Conservation (phyloP, 1,140 invertebrate genomes). For the Frieseomelitta varia region DNA sequence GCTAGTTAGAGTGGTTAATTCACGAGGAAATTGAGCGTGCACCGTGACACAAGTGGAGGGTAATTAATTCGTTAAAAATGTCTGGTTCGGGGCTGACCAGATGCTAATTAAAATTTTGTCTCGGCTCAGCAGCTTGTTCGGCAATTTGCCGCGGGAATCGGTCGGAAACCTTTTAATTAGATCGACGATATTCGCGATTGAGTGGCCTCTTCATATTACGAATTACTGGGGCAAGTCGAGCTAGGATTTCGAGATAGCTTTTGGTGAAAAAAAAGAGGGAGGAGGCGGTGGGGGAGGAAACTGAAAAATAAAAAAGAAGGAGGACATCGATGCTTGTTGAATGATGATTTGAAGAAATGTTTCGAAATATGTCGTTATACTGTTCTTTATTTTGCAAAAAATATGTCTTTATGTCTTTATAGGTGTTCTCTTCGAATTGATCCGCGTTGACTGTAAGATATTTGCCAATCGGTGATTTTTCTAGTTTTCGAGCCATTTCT, state of each 20-base stretch:
- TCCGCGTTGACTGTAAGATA: no score
- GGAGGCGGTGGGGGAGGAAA: no score
- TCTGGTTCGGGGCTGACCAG: conserved; percentile 14
- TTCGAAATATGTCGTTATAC: background rate
- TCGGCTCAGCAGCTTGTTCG: conserved; percentile 10
- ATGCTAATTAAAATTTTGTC: conserved; percentile 48
- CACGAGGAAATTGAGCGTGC: conserved; percentile 35
- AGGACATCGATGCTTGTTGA: no score
- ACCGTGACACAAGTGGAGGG: conserved; percentile 28
- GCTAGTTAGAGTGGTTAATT: conserved; percentile 19
- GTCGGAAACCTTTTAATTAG: conserved; percentile 24
- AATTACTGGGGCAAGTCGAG: background rate
- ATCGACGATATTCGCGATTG: conserved; percentile 8
- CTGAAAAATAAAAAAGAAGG: background rate
- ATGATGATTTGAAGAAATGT: background rate
- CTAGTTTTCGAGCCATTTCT: no score
- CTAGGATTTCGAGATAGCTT: background rate
- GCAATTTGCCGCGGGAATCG: conserved; percentile 22
- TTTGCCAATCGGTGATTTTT: no score
- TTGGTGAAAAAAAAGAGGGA: background rate
- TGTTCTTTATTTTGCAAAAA: no score
- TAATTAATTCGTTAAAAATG: conserved; percentile 49
- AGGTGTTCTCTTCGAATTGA: no score
- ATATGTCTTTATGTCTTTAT: no score
- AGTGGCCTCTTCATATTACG: conserved; percentile 1